Percentiles rank a stretch among this genome's conserved stretches.
These are phyloP conservation scores for Acropora yongei DNA, from an alignment of 64 coral and sea anemone genomes.

Conservation along the genomic window DNA sequence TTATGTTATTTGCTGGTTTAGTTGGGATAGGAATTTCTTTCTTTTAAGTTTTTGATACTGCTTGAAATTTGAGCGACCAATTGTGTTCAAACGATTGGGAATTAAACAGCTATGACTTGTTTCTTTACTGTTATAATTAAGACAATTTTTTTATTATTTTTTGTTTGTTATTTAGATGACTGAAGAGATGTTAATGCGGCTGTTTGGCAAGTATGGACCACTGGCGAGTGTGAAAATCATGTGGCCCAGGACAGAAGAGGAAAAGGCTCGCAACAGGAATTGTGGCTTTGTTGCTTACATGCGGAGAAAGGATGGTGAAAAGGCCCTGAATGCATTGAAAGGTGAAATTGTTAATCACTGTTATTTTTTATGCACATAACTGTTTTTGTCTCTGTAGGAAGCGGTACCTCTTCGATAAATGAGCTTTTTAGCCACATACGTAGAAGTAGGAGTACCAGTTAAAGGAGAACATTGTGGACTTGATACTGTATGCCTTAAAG, in stretches of 20 bases:
- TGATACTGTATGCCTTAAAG: no score
- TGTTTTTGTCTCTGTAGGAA: no score
- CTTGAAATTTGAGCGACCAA: no score
- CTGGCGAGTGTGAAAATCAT: slow-evolving; percentile 98
- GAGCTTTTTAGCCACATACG: no score
- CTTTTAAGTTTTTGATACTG: no score
- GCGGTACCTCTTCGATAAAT: no score
- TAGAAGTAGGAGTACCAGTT: no score
- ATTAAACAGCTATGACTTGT: no score
- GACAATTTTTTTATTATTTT: background rate
- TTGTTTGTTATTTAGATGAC: slow-evolving; percentile 76
- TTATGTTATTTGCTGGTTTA: background rate
- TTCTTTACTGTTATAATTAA: background rate
- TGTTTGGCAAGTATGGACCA: slow-evolving; percentile 97
- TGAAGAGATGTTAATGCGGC: slow-evolving; percentile 94
- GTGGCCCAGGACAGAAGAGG: slow-evolving; percentile 99
- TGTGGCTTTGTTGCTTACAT: slow-evolving; percentile 99
- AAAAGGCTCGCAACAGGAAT: slow-evolving; percentile 98
- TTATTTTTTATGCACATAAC: no score
- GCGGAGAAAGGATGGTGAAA: slow-evolving; percentile 99
- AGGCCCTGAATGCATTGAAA: slow-evolving; percentile 84
- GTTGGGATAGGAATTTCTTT: no score
- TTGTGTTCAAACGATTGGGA: no score
- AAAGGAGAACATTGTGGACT: no score
- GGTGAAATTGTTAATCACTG: slow-evolving; percentile 30